phyloP scores from a whole-genome alignment of 2,888 invertebrate genomes.

The Chymomyza procnemis region DNA sequence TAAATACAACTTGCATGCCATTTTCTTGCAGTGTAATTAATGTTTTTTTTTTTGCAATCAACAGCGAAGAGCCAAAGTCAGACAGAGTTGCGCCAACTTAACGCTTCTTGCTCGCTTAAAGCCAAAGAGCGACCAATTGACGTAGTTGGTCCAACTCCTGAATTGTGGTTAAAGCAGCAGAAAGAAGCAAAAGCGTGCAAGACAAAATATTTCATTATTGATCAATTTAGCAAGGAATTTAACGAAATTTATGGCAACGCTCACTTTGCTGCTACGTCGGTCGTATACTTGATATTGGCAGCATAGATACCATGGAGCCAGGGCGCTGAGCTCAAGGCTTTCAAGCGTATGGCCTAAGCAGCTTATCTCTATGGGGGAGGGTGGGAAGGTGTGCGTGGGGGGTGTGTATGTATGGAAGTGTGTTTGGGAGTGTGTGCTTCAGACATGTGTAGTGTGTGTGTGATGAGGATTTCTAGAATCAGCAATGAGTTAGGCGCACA shows the following conservation, averaged over 20 bases:
- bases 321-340: conserved; percentile 29
- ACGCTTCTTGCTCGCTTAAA: not conserved
- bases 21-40: too few species aligned
- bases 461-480: conserved; percentile 10
- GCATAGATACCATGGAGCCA: conserved; percentile 3
- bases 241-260: not conserved
- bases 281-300: conserved; percentile 5
- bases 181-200: not conserved
- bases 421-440: not conserved
- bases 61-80: not conserved
- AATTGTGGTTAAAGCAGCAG: not conserved
- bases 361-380: conserved; percentile 27
- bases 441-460: not conserved
- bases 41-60: too few species aligned
- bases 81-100: not conserved
- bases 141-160: not conserved
- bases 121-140: not conserved
- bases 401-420: too few species aligned
- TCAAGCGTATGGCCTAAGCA: conserved; percentile 41
- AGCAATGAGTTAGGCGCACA: conserved; percentile 20
- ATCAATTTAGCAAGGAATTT: not conserved
- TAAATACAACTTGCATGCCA: too few species aligned
- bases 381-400: too few species aligned
- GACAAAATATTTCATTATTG: not conserved
- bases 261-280: not conserved